Conservation (phyloP, 2,888 invertebrate species). For the Drosophila antonietae region DNA sequence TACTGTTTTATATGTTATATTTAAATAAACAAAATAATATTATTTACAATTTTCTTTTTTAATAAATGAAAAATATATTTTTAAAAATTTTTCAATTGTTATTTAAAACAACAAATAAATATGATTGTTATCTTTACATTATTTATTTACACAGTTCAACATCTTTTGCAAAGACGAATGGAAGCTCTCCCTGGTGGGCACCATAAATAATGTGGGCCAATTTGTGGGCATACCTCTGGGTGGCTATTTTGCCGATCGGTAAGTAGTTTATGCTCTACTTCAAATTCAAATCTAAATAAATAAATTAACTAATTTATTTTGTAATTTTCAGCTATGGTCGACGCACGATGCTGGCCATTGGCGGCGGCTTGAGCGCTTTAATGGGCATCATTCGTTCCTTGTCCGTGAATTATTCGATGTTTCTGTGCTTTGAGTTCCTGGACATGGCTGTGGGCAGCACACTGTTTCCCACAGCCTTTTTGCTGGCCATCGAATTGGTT, state of each 20-base stretch:
- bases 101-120: background rate
- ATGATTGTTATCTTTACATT: background rate
- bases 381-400: constrained; percentile 90
- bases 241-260: constrained; percentile 88
- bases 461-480: constrained; percentile 89
- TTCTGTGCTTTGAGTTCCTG: constrained; percentile 89
- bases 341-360: constrained; percentile 86
- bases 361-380: constrained; percentile 86
- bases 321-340: constrained; percentile 85
- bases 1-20: background rate
- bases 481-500: constrained; percentile 91
- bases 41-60: background rate
- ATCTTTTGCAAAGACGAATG: constrained; percentile 85
- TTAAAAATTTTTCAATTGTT: background rate
- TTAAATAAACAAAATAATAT: background rate
- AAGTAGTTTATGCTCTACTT: constrained; percentile 3
- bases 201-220: constrained; percentile 90
- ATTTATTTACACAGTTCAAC: constrained; percentile 62
- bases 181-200: constrained; percentile 90
- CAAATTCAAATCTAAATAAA: background rate
- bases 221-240: constrained; percentile 89
- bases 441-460: constrained; percentile 90
- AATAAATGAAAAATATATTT: no score
- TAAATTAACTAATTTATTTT: background rate
- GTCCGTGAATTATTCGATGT: constrained; percentile 89